Evolutionary conservation across 2,888 invertebrate genomes (phyloP), one percentile per base, ranked within the genome.

Genomic region (Morpho achilles): DNA sequence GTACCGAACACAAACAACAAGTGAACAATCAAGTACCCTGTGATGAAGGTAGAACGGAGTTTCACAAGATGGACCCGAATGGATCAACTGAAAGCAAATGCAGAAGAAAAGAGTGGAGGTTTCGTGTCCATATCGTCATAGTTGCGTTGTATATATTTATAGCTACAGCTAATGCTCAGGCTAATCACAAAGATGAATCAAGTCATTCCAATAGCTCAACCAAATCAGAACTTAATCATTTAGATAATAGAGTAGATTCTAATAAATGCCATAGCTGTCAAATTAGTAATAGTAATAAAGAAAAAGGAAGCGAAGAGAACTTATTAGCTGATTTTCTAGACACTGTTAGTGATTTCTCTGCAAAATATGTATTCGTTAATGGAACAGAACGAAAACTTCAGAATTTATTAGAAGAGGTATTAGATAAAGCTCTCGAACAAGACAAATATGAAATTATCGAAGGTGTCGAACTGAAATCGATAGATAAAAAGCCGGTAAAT

Each of bases 401-500:
- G 69, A 79, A 77, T 61, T 85, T 91, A 74, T 77, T 94, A 51
- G 91, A 92, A 71, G 80, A 86, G 61, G 87, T 93, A 60, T 75
- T 95, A 61, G 93, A 94, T 72, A 80, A 90, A 66, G 88, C 92
- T 41, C 76, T 93, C 16, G 88, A 80, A 65, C 84, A 89, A 65
- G 92, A 93, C 66, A 82, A 77, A 55, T 92, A 91, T 71, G 91
- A 91, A 70, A 80, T 94, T 60, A 84, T 93, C 42, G 93, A 94
- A 51, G 93, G 93, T 47, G 77, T 94, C 53, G 91, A 91, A 70
- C 84, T 92, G 7, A 89, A 91, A 69, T 68, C 80, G 23, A 69
- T 72, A 9, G 68, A 73, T 63, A 69, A 66, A 39, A 69, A 63
- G 59, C 66, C 68, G 10, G 49, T 63, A 54, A 62, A 61, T 58